Percentiles rank a stretch among this genome's conserved stretches.
These are phyloP conservation scores for Agrotis exclamationis DNA, from an alignment of 2,888 invertebrate species.

Conservation along the genomic window DNA sequence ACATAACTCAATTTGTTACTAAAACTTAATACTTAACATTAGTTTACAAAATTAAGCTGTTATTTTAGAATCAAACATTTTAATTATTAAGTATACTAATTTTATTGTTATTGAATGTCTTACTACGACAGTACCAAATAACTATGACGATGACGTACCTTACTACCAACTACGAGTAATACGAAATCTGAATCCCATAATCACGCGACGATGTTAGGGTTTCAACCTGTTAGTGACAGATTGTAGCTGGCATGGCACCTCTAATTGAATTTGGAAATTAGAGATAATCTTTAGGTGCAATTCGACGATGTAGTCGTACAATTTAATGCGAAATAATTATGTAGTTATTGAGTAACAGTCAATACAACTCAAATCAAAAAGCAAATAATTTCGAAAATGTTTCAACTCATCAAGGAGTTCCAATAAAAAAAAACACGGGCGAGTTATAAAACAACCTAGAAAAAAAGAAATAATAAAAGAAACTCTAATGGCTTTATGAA, in stretches of 20 bases:
- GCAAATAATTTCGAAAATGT: too few species aligned
- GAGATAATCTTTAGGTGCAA: neutral
- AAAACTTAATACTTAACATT: neutral
- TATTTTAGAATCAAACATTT: neutral
- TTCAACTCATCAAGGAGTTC: too few species aligned
- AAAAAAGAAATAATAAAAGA: neutral
- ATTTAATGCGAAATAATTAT: too few species aligned
- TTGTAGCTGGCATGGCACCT: neutral
- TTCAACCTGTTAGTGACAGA: conserved; percentile 4
- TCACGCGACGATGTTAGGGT: neutral
- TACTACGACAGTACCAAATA: neutral
- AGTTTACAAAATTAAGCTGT: neutral
- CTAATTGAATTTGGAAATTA: conserved; percentile 27
- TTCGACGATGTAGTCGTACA: neutral
- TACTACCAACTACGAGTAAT: neutral
- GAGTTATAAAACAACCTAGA: neutral
- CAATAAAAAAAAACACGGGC: neutral
- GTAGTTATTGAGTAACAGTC: too few species aligned
- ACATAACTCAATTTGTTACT: neutral
- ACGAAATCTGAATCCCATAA: neutral
- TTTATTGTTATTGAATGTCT: neutral
- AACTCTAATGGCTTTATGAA: neutral
- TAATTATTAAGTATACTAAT: neutral
- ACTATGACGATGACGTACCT: neutral
- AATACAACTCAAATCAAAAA: too few species aligned